phyloP scores from a whole-genome alignment of 2,888 invertebrate species.

The Mayetiola destructor region DNA sequence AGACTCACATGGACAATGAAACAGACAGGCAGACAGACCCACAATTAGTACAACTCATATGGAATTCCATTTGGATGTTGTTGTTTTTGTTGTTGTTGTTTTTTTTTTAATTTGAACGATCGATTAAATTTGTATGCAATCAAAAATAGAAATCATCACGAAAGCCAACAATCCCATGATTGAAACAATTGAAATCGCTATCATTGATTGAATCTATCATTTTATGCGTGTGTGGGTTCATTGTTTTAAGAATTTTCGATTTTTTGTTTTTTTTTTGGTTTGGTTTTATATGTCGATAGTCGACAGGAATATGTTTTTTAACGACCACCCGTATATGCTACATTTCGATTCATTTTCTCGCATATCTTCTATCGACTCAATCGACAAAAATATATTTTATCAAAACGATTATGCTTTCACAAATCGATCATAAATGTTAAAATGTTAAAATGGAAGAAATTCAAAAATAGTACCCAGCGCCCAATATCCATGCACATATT shows the following conservation, averaged over 20 bases:
- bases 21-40: too few relatives aligned
- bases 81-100: too few relatives aligned
- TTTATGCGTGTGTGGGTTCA: neutral
- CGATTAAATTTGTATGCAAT: neutral
- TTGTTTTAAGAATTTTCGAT: neutral
- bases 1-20: too few relatives aligned
- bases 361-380: too few relatives aligned
- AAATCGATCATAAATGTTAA: too few relatives aligned
- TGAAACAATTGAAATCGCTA: neutral
- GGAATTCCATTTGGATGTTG: too few relatives aligned
- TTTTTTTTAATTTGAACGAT: neutral
- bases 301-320: neutral
- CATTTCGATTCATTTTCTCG: neutral
- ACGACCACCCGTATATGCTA: conserved; percentile 7
- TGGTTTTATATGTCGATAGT: neutral
- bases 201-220: neutral
- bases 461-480: too few relatives aligned
- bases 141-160: neutral
- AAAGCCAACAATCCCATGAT: neutral
- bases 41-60: too few relatives aligned
- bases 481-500: too few relatives aligned
- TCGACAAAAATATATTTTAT: too few relatives aligned
- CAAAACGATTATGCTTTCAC: too few relatives aligned
- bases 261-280: neutral
- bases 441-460: too few relatives aligned